Evolutionary conservation across 2,888 invertebrate genomes (phyloP).

Genomic region (Pterostichus niger): DNA sequence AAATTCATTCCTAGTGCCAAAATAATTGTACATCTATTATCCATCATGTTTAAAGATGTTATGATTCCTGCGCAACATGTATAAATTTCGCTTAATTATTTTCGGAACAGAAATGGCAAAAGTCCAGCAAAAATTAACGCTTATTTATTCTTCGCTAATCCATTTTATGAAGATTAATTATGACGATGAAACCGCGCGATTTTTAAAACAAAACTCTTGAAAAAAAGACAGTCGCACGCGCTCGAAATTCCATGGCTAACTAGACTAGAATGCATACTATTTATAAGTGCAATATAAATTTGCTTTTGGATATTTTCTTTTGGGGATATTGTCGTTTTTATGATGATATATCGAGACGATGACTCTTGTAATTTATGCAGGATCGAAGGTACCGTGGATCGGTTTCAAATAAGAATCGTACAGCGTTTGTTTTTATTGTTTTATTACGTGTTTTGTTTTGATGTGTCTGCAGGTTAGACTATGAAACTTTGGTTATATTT

Average conservation of each 20-base stretch:
- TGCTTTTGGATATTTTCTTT: constrained; percentile 1
- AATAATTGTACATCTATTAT: constrained; percentile 4
- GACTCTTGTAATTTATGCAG: constrained; percentile 26
- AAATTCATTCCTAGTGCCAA: background rate
- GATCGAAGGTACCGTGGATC: constrained; percentile 14
- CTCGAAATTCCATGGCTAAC: constrained; percentile 34
- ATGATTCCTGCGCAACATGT: background rate
- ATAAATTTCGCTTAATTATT: constrained; percentile 7
- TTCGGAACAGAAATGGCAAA: background rate
- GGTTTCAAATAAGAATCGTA: constrained; percentile 27
- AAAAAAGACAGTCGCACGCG: constrained; percentile 27
- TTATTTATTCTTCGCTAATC: constrained; percentile 39
- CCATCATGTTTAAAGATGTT: constrained; percentile 23
- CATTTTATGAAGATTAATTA: constrained; percentile 36
- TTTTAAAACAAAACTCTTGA: constrained; percentile 15
- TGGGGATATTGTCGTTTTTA: background rate
- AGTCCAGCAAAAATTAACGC: constrained; percentile 42
- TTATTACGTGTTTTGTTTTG: constrained; percentile 43
- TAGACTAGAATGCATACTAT: constrained; percentile 47
- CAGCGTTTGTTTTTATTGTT: constrained; percentile 19
- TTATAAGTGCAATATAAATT: constrained; percentile 39
- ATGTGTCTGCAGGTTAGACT: constrained; percentile 2
- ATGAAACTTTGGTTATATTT: constrained; percentile 23
- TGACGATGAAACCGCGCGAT: constrained; percentile 6
- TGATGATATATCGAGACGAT: constrained; percentile 32